Base-by-base conservation (phyloP, 1,140 invertebrate genomes). In the Drosophila arawakana region DNA sequence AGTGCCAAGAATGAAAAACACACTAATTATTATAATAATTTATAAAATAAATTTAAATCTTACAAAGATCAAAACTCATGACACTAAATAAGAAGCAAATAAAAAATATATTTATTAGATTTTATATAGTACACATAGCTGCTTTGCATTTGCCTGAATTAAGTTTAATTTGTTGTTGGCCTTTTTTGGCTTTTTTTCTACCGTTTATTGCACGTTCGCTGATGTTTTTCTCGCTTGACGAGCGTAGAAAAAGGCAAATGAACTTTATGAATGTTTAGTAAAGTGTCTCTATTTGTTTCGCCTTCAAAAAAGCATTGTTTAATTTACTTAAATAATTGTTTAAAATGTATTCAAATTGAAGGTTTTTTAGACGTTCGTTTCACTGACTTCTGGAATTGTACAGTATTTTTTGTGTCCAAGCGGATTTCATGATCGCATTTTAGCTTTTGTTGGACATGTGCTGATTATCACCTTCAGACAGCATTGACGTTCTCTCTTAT, bases 381-480 rank as follows among this genome's bases (percentile, higher is more conserved):
- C 41, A 6, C 41, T 43, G 25, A 30, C 41, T 43, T 43, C 15
- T 8, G 7, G 44, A 47, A 41, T 9, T 11, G 39, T 11, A 41
- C 6, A 5, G 3, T 30, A 0, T 30, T 2, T 13, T 39, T 10
- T 39, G 41, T 43, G 41, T n/a, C 10, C 49, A 50, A 18, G 11
- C 10, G 10, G 2, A 30, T 30, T n/a, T 37, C 25, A 25, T 25
- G 25, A 25, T 25, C 25, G 15, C 15, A 15, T 15, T 15, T 15
- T 15, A 15, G 15, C 15, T 21, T 3, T 30, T 30, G 3, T 30
- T 30, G 25, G 25, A 5, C 25, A 30, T 30, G 49, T 52, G 13
- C 15, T 47, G 18, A 52, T 80, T 89, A 86, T 88, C 83, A 83
- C 71, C 78, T 58, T 74, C 73, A 86, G 83, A 86, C 83, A 80